These are phyloP conservation scores for Darevskia nairensis DNA, from an alignment of 2,797 vertebrate genomes.

Conservation along the genomic window DNA sequence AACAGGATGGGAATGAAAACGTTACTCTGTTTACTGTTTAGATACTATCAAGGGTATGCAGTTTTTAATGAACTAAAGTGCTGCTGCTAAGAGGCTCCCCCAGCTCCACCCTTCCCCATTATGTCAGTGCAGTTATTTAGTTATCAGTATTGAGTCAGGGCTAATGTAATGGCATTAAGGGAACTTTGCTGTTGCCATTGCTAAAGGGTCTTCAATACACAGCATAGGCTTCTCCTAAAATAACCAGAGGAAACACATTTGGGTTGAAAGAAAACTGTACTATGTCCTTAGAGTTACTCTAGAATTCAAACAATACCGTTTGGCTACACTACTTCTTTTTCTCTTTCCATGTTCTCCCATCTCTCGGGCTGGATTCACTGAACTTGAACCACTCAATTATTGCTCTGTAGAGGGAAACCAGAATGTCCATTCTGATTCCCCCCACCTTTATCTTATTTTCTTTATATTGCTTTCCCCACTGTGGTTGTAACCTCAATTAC, in stretches of 20 bases:
- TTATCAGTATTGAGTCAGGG: not conserved
- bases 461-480: constrained; percentile 17
- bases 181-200: not conserved
- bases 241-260: constrained; percentile 3
- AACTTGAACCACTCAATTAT: constrained; percentile 31
- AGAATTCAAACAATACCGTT: not conserved
- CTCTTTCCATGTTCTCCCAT: not conserved
- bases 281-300: not conserved
- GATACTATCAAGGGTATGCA: not conserved
- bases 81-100: too few relatives aligned
- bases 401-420: not conserved
- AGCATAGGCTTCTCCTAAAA: not conserved
- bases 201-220: not conserved
- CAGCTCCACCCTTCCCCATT: not conserved
- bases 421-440: constrained; percentile 22
- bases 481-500: constrained; percentile 2
- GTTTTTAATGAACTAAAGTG: not conserved
- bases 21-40: not conserved
- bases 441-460: constrained; percentile 15
- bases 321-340: not conserved
- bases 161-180: not conserved
- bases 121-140: not conserved
- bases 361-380: not conserved
- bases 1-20: not conserved
- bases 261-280: not conserved